Evolutionary conservation across 2,113 vertebrate species (phyloP).

Genomic region (Cyprinodon brontotheroides): DNA sequence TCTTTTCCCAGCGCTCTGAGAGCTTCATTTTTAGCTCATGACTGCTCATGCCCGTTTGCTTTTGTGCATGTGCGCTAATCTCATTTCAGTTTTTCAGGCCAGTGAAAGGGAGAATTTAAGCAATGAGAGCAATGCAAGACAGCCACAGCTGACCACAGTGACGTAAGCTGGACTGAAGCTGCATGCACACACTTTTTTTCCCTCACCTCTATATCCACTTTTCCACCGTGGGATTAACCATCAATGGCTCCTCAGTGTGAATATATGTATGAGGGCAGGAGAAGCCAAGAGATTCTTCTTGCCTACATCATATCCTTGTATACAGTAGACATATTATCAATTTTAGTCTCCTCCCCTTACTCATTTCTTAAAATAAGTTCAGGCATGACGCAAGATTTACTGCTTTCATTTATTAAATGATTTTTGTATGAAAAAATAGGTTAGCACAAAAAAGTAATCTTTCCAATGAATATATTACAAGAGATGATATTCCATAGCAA

Average conservation of each 20-base stretch:
- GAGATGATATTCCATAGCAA: constrained; percentile 9
- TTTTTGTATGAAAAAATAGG: constrained; percentile 19
- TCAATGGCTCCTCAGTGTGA: constrained; percentile 63
- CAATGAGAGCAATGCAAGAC: constrained; percentile 42
- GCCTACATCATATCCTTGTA: constrained; percentile 43
- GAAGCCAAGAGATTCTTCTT: constrained; percentile 26
- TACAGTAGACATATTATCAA: constrained; percentile 23
- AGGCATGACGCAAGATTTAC: neutral
- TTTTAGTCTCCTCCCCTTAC: constrained; percentile 13
- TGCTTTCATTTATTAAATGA: constrained; percentile 18
- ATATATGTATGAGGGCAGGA: constrained; percentile 11
- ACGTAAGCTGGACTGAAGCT: constrained; percentile 41
- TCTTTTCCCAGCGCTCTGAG: constrained; percentile 18
- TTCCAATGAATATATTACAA: constrained; percentile 16
- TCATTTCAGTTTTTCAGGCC: constrained; percentile 51
- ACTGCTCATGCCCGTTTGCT: constrained; percentile 50
- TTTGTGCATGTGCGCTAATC: constrained; percentile 50
- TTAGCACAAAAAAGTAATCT: constrained; percentile 19
- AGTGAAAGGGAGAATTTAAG: constrained; percentile 54
- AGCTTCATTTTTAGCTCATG: constrained; percentile 54
- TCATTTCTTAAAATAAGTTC: constrained; percentile 26
- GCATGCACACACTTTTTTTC: constrained; percentile 31
- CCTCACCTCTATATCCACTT: constrained; percentile 47
- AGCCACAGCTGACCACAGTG: constrained; percentile 69
- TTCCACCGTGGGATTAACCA: constrained; percentile 46